Base-by-base conservation (phyloP, 2,113 vertebrate genomes). In the Callaeas wilsoni region DNA sequence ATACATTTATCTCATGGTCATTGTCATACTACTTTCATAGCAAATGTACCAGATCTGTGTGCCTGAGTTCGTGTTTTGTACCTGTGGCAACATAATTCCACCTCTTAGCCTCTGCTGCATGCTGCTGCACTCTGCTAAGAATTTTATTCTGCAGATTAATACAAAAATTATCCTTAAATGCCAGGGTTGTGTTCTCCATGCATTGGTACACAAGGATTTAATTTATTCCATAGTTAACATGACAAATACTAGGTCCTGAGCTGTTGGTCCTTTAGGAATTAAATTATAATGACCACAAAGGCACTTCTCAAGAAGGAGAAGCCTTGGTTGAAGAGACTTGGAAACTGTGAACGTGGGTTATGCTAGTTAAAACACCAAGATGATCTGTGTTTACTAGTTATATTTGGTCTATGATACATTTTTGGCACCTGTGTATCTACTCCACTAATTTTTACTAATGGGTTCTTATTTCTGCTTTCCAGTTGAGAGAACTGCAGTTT, bases 111-210 rank as follows among this genome's bases (percentile, higher is more conserved):
- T 71, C 39, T 69, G 53, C 49, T 84, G 67, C 20, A 6, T 53
- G 59, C 52, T 52, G 23, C 59, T 62, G 37, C 11, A 16, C 13
- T 59, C 23, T 32, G 16, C 39, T 15, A 26, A 47, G 71, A 33
- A 59, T 71, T 79, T 37, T 18, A 22, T 70, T 85, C n/a, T 75
- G 47, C 42, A 42, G 37, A 26, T 75, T 46, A 12, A 20, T 29
- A 39, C 29, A 96, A 96, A 92, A 94, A 84, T 17, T 96, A 97
- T 41, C 97, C 96, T 84, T 95, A 87, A 88, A 73, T 97, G 97
- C 1, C 16, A 97, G 25, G 32, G 65, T 32, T 96, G 96, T n/a
- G 91, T 97, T 50, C 80, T 97, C 46, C 67, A 20, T 39, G 96
- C 93, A 14, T 95, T 97, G 96, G 79, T 98, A 82, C 83, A 94